Evolutionary conservation across 2,113 vertebrate genomes (phyloP), one percentile per base, ranked within the genome.

Genomic region (Hydrolagus affinis): DNA sequence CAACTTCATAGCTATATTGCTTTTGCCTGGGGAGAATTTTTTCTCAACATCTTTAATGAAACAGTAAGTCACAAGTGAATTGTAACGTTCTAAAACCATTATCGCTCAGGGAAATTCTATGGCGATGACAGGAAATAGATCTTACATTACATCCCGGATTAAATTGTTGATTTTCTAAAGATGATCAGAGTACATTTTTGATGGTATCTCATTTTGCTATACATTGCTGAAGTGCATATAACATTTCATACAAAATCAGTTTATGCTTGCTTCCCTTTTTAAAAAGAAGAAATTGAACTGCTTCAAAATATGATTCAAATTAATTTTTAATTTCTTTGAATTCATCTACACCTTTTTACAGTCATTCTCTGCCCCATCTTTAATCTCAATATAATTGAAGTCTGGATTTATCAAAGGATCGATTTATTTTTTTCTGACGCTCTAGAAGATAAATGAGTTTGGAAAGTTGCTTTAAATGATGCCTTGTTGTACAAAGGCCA

Each of bases 181-280:
- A 83, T n/a, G 30, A 66, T 66, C 77, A 30, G 12, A 30, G 66
- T 83, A 66, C 60, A 83, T 66, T 83, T 83, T 83, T 23, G 62
- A 28, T 83, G 64, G 64, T 66, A 83, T 83, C 30, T 19, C 8
- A 2, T 32, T 68, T 30, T 32, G 25, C 17, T 83, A 83, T 83
- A 66, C 60, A 66, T 83, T 83, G 62, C 8, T 68, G 25, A 83
- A 83, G 25, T 66, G 62, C 78, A 17, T 83, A 83, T 83, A 83
- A 83, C 15, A 66, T 68, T 83, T 83, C 62, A 32, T 23, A 44
- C 30, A 30, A 25, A 66, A 66, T 83, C 66, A 66, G 62, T 83
- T 64, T 78, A 59, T 19, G 21, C 23, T 15, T 66, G 21, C 25
- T 66, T 44, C 6, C 44, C 6, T 44, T 66, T 66, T 83, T 83